phyloP scores from a whole-genome alignment of 2,113 vertebrate species.

The Sprattus sprattus region DNA sequence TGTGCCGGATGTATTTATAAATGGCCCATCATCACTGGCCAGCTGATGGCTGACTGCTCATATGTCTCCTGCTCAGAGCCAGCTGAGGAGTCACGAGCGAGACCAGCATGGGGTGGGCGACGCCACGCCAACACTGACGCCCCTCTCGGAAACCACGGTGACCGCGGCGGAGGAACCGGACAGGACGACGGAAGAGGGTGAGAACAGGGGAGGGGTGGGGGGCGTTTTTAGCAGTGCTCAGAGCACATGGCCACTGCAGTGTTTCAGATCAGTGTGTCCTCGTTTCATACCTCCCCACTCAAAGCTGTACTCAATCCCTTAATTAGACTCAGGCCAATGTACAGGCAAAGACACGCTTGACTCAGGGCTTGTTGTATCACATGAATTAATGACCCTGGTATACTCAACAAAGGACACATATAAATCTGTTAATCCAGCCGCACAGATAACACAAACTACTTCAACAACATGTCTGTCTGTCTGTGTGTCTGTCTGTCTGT shows the following conservation, averaged over 20 bases:
- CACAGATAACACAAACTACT: not conserved
- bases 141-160: constrained; percentile 51
- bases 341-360: not conserved
- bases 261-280: not conserved
- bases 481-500: not conserved
- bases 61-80: constrained; percentile 56
- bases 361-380: no score
- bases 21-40: not conserved
- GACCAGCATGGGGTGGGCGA: constrained; percentile 62
- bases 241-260: not conserved
- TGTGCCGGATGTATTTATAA: constrained; percentile 10
- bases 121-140: constrained; percentile 46
- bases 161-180: constrained; percentile 54
- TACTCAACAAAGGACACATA: not conserved
- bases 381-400: not conserved
- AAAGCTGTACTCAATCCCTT: not conserved
- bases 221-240: not conserved
- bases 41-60: not conserved
- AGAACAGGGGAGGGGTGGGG: not conserved
- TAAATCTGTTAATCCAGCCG: not conserved
- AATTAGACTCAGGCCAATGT: not conserved
- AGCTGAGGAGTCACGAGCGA: constrained; percentile 69
- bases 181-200: constrained; percentile 58
- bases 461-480: no score
- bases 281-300: not conserved